These are phyloP conservation scores for Microctonus hyperodae DNA, from an alignment of 2,888 invertebrate species.

Conservation along the genomic window DNA sequence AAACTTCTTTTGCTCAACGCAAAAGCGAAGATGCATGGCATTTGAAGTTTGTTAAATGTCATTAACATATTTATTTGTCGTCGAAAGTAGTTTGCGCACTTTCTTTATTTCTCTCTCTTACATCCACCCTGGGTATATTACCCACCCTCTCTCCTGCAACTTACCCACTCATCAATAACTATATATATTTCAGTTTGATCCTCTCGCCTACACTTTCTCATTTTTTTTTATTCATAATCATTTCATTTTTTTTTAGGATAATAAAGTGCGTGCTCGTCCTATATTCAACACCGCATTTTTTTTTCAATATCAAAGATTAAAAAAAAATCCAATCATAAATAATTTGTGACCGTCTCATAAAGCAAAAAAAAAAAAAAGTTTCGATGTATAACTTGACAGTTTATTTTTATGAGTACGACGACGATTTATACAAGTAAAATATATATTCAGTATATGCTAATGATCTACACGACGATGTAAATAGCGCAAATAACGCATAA, in stretches of 20 bases:
- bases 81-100: slow-evolving; percentile 45
- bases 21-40: slow-evolving; percentile 51
- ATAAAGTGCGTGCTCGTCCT: slow-evolving; percentile 11
- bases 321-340: slow-evolving; percentile 5
- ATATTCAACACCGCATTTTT: not conserved
- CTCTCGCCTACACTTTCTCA: slow-evolving; percentile 6
- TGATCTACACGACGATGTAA: not conserved
- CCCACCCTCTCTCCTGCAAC: not conserved
- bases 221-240: not conserved
- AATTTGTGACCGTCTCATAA: slow-evolving; percentile 10
- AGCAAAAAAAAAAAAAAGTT: not conserved
- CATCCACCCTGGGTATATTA: too few species aligned
- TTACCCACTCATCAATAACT: not conserved
- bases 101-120: not conserved
- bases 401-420: not conserved
- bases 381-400: not conserved
- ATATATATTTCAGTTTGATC: slow-evolving; percentile 19
- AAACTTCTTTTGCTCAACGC: slow-evolving; percentile 48
- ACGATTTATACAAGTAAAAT: not conserved
- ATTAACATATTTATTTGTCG: slow-evolving; percentile 61
- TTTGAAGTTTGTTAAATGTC: slow-evolving; percentile 56
- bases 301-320: not conserved
- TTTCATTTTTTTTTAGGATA: not conserved
- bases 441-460: slow-evolving; percentile 4
- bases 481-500: slow-evolving; percentile 5